Conservation (phyloP, 1,140 invertebrate genomes). For the Drosophila equinoxialis region DNA sequence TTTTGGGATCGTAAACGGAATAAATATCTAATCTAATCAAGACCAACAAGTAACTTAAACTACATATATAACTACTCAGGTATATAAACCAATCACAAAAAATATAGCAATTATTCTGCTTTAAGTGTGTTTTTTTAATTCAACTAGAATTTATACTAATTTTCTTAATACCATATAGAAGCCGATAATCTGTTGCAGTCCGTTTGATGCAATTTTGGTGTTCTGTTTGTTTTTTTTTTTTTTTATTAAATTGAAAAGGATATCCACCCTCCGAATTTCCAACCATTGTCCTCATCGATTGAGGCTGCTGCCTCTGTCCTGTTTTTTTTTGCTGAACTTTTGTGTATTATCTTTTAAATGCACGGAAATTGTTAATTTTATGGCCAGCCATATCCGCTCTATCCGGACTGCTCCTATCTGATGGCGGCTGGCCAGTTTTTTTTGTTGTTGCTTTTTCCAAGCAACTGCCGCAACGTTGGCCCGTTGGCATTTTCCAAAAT, state of each 20-base stretch:
- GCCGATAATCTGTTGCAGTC: background rate
- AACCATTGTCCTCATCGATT: slow-evolving; percentile 14
- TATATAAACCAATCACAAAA: no score
- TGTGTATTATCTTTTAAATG: slow-evolving; percentile 68
- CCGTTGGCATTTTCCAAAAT: slow-evolving; percentile 59
- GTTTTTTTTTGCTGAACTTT: slow-evolving; percentile 31
- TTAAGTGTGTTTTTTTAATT: no score
- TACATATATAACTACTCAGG: no score
- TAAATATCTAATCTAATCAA: no score
- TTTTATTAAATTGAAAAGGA: background rate
- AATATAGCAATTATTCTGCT: no score
- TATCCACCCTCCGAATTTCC: background rate
- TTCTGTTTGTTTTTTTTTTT: background rate
- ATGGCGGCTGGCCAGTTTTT: slow-evolving; percentile 12
- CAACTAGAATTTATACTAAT: no score
- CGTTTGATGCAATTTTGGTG: no score
- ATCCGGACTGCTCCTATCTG: slow-evolving; percentile 17
- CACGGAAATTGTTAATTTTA: slow-evolving; percentile 78
- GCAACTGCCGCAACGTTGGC: background rate
- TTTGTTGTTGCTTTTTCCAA: no score
- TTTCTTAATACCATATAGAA: background rate
- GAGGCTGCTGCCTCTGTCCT: background rate
- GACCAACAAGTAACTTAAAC: no score
- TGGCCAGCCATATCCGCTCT: slow-evolving; percentile 65
- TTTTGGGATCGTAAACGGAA: no score